Percentiles rank a stretch among this genome's conserved stretches.
Evolutionary conservation across 2,797 vertebrate species (phyloP).

Genomic region (Hirundo rustica): DNA sequence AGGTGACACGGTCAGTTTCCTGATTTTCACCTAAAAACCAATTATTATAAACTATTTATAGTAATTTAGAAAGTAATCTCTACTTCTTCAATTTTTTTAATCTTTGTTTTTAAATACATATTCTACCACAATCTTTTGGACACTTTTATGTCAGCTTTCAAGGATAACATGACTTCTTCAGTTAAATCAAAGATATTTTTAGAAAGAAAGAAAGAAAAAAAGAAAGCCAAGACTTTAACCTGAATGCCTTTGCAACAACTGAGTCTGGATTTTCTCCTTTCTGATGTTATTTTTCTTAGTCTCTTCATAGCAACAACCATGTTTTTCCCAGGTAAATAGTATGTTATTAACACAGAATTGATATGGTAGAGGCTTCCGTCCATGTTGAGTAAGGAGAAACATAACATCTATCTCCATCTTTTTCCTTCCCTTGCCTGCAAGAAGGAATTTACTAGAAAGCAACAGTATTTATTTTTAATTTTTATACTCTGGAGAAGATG

Average conservation of each 20-base stretch:
- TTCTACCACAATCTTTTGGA: background rate
- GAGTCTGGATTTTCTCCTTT: background rate
- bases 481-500: background rate
- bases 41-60: background rate
- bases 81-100: background rate
- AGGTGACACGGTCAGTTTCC: background rate
- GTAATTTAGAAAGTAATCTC: background rate
- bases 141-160: background rate
- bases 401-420: background rate
- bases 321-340: background rate
- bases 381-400: background rate
- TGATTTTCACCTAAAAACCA: background rate
- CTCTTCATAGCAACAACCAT: background rate
- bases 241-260: background rate
- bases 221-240: background rate
- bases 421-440: background rate
- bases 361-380: background rate
- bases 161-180: background rate
- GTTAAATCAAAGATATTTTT: background rate
- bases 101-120: background rate
- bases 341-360: background rate
- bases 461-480: background rate
- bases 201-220: background rate
- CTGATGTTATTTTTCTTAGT: background rate
- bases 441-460: background rate